phyloP scores from a whole-genome alignment of 1,140 invertebrate species.

The Camponotus vicinus region DNA sequence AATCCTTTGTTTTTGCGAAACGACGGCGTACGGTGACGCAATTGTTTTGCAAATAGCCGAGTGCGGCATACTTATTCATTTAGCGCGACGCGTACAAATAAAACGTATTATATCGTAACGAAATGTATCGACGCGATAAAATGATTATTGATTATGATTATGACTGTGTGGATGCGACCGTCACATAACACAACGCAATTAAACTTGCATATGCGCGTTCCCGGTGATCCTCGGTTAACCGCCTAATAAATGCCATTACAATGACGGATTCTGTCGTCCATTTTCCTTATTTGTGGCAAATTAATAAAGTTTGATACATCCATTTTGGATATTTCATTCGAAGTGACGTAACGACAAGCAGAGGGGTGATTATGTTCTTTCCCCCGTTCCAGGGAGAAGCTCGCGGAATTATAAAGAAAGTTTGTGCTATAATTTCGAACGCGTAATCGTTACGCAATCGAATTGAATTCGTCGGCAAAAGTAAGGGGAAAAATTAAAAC shows the following conservation, averaged over 20 bases:
- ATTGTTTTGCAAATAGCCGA: constrained; percentile 48
- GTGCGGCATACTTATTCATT: constrained; percentile 35
- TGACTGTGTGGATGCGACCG: background rate
- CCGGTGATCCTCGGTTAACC: constrained; percentile 50
- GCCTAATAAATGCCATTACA: constrained; percentile 36
- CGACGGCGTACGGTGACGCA: constrained; percentile 14
- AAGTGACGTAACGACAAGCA: background rate
- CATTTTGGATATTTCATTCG: constrained; percentile 21
- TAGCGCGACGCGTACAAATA: constrained; percentile 38
- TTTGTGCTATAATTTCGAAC: constrained; percentile 17
- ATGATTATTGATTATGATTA: constrained; percentile 52
- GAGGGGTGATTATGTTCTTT: no score
- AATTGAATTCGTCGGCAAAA: constrained; percentile 30
- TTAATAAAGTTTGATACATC: constrained; percentile 36
- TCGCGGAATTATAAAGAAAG: constrained; percentile 5
- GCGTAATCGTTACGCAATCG: constrained; percentile 21
- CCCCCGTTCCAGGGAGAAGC: background rate
- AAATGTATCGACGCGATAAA: constrained; percentile 24
- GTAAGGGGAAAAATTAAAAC: constrained; percentile 25
- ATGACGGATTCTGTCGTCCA: constrained; percentile 38
- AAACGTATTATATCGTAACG: constrained; percentile 45
- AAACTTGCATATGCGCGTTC: constrained; percentile 39
- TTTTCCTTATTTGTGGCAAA: constrained; percentile 28
- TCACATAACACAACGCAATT: constrained; percentile 45
- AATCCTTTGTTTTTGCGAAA: constrained; percentile 22